phyloP scores from a whole-genome alignment of 2,888 invertebrate genomes.

The Helicoverpa assulta region DNA sequence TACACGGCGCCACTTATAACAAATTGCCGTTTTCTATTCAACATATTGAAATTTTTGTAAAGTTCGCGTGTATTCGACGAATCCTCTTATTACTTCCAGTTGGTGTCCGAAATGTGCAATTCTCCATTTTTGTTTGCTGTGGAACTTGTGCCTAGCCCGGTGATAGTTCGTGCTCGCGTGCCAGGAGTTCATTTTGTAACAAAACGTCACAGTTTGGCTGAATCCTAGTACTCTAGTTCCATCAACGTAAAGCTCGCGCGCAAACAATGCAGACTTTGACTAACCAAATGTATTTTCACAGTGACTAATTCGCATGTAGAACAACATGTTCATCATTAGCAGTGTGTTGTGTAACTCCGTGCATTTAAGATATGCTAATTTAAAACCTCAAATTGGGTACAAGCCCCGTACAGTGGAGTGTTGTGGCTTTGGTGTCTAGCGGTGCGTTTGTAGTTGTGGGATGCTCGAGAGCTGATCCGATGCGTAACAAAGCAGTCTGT shows the following conservation, averaged over 20 bases:
- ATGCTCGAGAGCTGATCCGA: constrained; percentile 61
- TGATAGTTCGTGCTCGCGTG: constrained; percentile 19
- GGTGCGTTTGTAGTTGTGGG: constrained; percentile 62
- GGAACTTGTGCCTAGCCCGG: constrained; percentile 40
- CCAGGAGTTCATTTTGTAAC: constrained; percentile 30
- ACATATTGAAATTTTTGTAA: constrained; percentile 79
- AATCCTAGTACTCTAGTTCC: not conserved
- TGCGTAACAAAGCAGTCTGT: constrained; percentile 60
- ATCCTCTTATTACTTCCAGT: constrained; percentile 59
- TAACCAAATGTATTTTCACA: constrained; percentile 58
- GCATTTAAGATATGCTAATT: constrained; percentile 77
- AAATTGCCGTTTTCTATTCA: constrained; percentile 81
- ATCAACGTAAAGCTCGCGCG: constrained; percentile 25
- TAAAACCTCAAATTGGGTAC: constrained; percentile 75
- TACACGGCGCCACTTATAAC: constrained; percentile 79
- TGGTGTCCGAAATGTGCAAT: constrained; percentile 55
- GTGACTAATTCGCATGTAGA: constrained; percentile 50
- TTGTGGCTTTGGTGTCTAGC: constrained; percentile 67
- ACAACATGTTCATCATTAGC: constrained; percentile 66
- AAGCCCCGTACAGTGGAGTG: constrained; percentile 63
- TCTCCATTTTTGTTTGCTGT: constrained; percentile 37
- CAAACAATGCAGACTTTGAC: constrained; percentile 56
- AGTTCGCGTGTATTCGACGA: constrained; percentile 58
- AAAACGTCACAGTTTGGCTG: constrained; percentile 23
- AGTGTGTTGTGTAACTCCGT: constrained; percentile 66